Conservation (phyloP, 1,140 invertebrate genomes). For the Philopotamus ludificatus region DNA sequence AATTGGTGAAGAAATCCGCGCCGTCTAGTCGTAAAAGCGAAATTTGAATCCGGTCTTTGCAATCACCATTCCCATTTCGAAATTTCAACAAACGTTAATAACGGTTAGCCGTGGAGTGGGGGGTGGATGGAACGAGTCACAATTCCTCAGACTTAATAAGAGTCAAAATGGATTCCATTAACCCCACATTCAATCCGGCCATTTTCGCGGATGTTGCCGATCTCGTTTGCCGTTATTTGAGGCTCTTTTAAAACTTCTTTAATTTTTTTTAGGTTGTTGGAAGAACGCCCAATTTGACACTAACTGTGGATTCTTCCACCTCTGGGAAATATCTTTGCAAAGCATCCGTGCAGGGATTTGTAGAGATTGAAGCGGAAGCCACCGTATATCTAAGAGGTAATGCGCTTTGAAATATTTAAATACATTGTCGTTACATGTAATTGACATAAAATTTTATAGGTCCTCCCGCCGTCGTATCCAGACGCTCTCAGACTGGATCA, state of each 20-base stretch:
- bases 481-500: slow-evolving; percentile 79
- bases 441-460: slow-evolving; percentile 51
- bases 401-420: background rate
- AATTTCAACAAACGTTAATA: background rate
- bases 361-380: slow-evolving; percentile 79
- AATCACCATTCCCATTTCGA: background rate
- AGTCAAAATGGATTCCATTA: slow-evolving; percentile 20
- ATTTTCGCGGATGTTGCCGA: background rate
- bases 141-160: background rate
- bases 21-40: background rate
- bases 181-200: background rate
- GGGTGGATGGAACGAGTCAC: background rate
- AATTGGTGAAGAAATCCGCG: background rate
- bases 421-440: background rate
- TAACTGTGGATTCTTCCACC: slow-evolving; percentile 72
- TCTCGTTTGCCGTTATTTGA: background rate
- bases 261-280: slow-evolving; percentile 61
- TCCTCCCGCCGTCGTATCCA: slow-evolving; percentile 80
- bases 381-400: slow-evolving; percentile 79
- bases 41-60: background rate
- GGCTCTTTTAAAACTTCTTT: slow-evolving; percentile 7
- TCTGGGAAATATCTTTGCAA: slow-evolving; percentile 86
- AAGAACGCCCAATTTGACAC: slow-evolving; percentile 69
- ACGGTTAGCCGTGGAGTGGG: no score
- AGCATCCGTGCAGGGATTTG: slow-evolving; percentile 79